These are phyloP conservation scores for Halictus ligatus DNA, from an alignment of 2,888 invertebrate genomes.

Conservation along the genomic window DNA sequence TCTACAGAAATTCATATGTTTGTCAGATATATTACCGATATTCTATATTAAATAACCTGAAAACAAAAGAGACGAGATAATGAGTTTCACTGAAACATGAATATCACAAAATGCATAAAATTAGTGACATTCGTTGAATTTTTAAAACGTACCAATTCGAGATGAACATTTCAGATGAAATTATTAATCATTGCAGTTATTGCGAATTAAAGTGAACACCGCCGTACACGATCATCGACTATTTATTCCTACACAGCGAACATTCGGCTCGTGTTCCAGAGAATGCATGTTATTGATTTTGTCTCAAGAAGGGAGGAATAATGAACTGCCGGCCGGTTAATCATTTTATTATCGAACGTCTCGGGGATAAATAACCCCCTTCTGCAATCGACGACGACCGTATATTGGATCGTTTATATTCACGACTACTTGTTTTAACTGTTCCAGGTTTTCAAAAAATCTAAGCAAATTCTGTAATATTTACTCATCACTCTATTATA, in stretches of 20 bases:
- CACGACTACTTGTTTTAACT: conserved; percentile 1
- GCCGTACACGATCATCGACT: neutral
- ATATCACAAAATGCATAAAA: neutral
- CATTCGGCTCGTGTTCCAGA: neutral
- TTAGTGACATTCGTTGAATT: neutral
- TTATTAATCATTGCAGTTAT: neutral
- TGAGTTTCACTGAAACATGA: neutral
- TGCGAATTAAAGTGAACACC: neutral
- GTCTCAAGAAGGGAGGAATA: neutral
- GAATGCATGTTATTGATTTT: conserved; percentile 37
- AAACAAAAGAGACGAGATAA: neutral
- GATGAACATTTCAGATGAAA: neutral
- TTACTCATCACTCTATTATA: too few species aligned
- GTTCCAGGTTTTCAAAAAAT: too few species aligned
- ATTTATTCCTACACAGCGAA: neutral
- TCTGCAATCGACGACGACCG: too few species aligned
- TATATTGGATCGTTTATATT: too few species aligned
- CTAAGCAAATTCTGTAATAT: too few species aligned
- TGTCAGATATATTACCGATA: neutral
- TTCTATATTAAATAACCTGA: neutral
- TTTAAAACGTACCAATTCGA: neutral
- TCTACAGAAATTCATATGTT: neutral
- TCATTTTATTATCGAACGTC: conserved; percentile 11
- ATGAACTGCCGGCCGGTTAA: conserved; percentile 2
- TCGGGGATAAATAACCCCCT: conserved; percentile 25